Evolutionary conservation across 2,113 vertebrate species (phyloP).

Genomic region (Lutjanus erythropterus): DNA sequence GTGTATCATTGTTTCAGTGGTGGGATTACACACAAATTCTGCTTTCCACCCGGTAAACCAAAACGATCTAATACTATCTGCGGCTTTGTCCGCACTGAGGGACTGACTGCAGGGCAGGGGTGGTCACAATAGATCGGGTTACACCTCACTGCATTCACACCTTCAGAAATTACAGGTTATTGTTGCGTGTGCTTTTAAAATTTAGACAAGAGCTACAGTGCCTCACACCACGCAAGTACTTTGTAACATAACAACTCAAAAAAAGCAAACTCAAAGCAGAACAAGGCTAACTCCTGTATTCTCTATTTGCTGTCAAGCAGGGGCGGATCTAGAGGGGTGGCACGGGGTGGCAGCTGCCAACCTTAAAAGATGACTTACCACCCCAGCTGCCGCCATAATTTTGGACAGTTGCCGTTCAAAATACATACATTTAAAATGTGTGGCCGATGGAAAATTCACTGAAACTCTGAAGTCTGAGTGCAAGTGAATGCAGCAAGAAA

Average conservation of each 20-base stretch:
- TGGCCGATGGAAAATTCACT: no score
- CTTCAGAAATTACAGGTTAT: conserved; percentile 10
- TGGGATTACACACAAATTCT: neutral
- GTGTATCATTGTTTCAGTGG: neutral
- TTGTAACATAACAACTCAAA: neutral
- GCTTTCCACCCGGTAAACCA: conserved; percentile 26
- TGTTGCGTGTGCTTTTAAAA: conserved; percentile 6
- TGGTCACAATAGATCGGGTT: conserved; percentile 32
- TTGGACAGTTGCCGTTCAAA: no score
- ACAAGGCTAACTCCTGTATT: no score
- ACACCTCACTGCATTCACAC: conserved; percentile 3
- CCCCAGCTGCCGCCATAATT: no score
- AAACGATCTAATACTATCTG: conserved; percentile 23
- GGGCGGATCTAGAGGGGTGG: no score
- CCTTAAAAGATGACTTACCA: no score
- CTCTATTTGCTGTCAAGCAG: no score
- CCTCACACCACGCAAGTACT: neutral
- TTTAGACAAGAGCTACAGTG: neutral
- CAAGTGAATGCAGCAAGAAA: no score
- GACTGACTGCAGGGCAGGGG: conserved; percentile 52
- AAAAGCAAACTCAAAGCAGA: no score
- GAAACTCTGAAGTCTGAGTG: no score
- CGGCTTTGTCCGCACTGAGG: conserved; percentile 37
- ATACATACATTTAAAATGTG: no score
- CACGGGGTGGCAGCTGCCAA: no score